phyloP scores from a whole-genome alignment of 1,140 invertebrate species.

The Heliconius nattereri region DNA sequence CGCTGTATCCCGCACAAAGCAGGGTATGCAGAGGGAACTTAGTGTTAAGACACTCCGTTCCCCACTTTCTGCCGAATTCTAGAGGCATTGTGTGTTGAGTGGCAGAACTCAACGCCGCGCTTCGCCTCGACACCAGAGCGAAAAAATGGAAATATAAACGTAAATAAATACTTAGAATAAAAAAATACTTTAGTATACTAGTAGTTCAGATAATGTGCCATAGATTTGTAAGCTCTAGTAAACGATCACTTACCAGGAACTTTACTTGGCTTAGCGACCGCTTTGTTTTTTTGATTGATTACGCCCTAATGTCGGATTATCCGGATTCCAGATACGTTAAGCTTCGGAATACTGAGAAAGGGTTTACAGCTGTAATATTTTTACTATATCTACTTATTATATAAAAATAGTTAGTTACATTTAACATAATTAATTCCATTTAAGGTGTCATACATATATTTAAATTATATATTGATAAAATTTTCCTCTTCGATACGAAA shows the following conservation, averaged over 20 bases:
- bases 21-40: no score
- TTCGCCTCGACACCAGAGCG: no score
- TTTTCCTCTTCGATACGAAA: neutral
- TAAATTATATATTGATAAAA: no score
- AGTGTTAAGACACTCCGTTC: no score
- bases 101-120: no score
- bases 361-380: neutral
- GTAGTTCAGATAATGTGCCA: neutral
- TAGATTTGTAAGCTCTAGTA: neutral
- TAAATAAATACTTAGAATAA: neutral
- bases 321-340: slow-evolving; percentile 31
- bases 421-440: no score
- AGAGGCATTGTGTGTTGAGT: no score
- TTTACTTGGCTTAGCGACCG: slow-evolving; percentile 34
- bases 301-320: slow-evolving; percentile 52
- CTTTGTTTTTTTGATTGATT: slow-evolving; percentile 56
- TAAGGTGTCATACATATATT: no score
- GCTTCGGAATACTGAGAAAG: slow-evolving; percentile 13
- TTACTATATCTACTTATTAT: neutral
- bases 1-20: no score
- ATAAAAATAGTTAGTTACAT: no score
- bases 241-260: slow-evolving; percentile 19
- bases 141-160: no score
- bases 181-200: neutral
- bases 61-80: no score